These are phyloP conservation scores for Tupaia chinensis DNA, from an alignment of 2,113 vertebrate genomes.

Conservation along the genomic window DNA sequence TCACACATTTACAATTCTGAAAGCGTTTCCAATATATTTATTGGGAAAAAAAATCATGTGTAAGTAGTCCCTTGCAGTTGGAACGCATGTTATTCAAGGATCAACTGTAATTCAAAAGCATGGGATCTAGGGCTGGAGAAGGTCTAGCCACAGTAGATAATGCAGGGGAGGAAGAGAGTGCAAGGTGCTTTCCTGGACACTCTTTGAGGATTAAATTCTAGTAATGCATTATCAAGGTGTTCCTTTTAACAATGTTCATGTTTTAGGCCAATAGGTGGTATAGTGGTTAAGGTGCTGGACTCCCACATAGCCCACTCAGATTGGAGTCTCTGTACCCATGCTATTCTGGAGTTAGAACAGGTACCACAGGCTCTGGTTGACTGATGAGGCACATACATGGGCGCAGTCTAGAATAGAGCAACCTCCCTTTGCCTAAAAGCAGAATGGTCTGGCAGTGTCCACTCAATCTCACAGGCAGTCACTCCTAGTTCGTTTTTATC, in stretches of 20 bases:
- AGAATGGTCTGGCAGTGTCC: not conserved
- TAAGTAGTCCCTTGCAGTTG: not conserved
- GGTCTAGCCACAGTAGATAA: not conserved
- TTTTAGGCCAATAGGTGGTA: not conserved
- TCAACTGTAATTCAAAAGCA: not conserved
- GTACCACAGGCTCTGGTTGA: not conserved
- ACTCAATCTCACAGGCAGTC: not conserved
- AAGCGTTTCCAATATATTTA: not conserved
- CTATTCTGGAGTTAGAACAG: not conserved
- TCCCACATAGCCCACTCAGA: no score
- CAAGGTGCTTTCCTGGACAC: not conserved
- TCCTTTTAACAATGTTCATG: not conserved
- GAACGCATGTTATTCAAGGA: not conserved
- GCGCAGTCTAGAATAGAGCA: not conserved
- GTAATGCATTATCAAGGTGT: not conserved
- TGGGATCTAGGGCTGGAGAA: rapidly evolving
- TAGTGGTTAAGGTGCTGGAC: no score
- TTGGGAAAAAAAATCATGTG: not conserved
- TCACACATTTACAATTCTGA: not conserved
- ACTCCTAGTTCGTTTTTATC: not conserved
- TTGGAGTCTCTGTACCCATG: no score
- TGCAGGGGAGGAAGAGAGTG: not conserved
- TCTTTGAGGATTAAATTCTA: not conserved
- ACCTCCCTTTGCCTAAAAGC: not conserved
- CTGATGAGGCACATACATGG: no score